phyloP scores from a whole-genome alignment of 2,888 invertebrate genomes.

The Acanthosepion esculentum region DNA sequence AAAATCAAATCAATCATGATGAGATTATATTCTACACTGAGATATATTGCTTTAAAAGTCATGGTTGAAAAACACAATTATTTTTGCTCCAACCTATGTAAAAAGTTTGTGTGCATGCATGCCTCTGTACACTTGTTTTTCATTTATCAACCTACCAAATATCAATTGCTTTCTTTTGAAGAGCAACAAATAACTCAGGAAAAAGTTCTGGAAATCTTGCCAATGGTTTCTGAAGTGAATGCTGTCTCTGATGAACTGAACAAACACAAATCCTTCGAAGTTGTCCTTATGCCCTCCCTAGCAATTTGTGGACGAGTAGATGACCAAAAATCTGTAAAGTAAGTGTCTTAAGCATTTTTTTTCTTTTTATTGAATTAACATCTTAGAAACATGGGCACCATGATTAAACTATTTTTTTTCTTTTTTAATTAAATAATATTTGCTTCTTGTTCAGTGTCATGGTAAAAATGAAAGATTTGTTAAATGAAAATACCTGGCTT shows the following conservation, averaged over 20 bases:
- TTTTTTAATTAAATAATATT: neutral
- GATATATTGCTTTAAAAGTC: too few relatives aligned
- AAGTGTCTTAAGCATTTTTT: constrained; percentile 51
- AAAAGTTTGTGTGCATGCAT: neutral
- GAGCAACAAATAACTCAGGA: constrained; percentile 76
- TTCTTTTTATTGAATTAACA: neutral
- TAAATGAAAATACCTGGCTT: constrained; percentile 74
- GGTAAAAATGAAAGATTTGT: constrained; percentile 75
- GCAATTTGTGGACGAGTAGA: constrained; percentile 64
- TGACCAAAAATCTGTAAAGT: constrained; percentile 63
- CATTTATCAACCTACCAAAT: neutral
- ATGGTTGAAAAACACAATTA: too few relatives aligned
- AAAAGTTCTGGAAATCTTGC: constrained; percentile 74
- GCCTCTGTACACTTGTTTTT: neutral
- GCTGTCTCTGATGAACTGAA: constrained; percentile 75
- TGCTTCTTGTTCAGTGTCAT: constrained; percentile 68
- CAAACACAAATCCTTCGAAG: constrained; percentile 75
- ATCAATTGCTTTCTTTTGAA: constrained; percentile 53
- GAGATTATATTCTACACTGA: too few relatives aligned
- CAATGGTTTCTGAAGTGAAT: constrained; percentile 76
- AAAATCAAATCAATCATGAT: too few relatives aligned
- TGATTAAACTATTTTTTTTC: neutral
- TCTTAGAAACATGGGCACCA: neutral
- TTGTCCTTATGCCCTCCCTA: constrained; percentile 73
- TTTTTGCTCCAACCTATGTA: too few relatives aligned